phyloP scores from a whole-genome alignment of 2,113 vertebrate species.

The Carollia perspicillata region DNA sequence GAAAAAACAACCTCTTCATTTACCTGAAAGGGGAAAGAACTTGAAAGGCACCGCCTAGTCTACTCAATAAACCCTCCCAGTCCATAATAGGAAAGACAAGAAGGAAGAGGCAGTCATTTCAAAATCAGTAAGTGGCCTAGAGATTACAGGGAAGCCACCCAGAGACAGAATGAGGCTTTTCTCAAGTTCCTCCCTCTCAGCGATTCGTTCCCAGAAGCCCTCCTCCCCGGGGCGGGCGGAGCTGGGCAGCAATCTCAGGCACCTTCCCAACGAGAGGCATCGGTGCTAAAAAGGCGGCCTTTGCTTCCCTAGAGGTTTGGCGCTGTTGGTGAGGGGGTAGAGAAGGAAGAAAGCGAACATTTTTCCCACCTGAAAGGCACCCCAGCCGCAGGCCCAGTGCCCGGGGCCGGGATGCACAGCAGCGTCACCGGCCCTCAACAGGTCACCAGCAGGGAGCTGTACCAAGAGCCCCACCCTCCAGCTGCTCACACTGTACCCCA shows the following conservation, averaged over 20 bases:
- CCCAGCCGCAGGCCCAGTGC: background rate
- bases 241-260: background rate
- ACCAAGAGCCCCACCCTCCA: background rate
- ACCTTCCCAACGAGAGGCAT: background rate
- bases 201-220: background rate
- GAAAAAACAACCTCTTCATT: slow-evolving; percentile 47
- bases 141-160: slow-evolving; percentile 9
- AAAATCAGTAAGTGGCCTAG: slow-evolving; percentile 43
- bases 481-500: background rate
- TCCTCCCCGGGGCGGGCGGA: background rate
- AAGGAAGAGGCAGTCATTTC: slow-evolving; percentile 49
- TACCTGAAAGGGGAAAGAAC: slow-evolving; percentile 59
- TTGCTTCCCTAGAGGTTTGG: background rate
- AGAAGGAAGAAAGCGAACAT: background rate
- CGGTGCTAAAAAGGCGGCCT: background rate
- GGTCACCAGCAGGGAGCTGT: background rate
- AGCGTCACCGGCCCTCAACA: fast-evolving
- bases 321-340: too few species aligned
- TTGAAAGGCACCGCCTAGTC: slow-evolving; percentile 39
- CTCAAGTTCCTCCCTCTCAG: background rate
- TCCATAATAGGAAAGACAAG: slow-evolving; percentile 19
- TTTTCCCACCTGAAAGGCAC: background rate
- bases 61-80: slow-evolving; percentile 20
- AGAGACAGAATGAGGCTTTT: background rate
- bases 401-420: too few species aligned